Evolutionary conservation across 2,113 vertebrate species (phyloP).

Genomic region (Pygoscelis adeliae): DNA sequence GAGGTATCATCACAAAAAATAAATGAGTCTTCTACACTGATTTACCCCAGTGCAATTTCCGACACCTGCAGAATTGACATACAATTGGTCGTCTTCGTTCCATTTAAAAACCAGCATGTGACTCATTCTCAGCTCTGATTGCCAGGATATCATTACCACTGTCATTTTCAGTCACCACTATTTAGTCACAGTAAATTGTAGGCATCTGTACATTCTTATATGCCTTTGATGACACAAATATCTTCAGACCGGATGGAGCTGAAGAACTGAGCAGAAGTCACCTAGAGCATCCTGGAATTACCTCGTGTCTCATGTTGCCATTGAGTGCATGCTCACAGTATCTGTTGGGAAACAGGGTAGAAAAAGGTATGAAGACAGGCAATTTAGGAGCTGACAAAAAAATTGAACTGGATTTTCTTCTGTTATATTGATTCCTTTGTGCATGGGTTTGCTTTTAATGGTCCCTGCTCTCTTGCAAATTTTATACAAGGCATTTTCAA

Average conservation of each 20-base stretch:
- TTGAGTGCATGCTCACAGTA: background rate
- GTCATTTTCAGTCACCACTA: background rate
- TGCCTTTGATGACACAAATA: background rate
- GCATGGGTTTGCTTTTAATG: background rate
- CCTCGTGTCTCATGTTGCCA: background rate
- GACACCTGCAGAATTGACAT: background rate
- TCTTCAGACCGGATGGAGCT: background rate
- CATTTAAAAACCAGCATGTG: conserved; percentile 12
- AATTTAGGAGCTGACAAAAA: background rate
- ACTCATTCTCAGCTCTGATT: conserved; percentile 22
- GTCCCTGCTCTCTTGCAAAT: background rate
- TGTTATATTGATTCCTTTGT: background rate
- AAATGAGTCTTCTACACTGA: background rate
- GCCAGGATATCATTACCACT: conserved; percentile 38
- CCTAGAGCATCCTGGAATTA: background rate
- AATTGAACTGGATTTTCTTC: background rate
- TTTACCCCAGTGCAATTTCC: background rate
- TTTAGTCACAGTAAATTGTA: conserved; percentile 3
- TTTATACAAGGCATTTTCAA: background rate
- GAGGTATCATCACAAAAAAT: background rate
- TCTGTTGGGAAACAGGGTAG: background rate
- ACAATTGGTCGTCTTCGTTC: background rate
- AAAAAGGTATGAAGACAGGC: background rate
- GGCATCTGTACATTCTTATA: background rate
- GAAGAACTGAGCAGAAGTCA: background rate